A percentile compares a stretch with the other conserved stretches of the same genome.
These are phyloP conservation scores for Trochalopteron elliotii DNA, from an alignment of 2,113 vertebrate species.

Conservation along the genomic window DNA sequence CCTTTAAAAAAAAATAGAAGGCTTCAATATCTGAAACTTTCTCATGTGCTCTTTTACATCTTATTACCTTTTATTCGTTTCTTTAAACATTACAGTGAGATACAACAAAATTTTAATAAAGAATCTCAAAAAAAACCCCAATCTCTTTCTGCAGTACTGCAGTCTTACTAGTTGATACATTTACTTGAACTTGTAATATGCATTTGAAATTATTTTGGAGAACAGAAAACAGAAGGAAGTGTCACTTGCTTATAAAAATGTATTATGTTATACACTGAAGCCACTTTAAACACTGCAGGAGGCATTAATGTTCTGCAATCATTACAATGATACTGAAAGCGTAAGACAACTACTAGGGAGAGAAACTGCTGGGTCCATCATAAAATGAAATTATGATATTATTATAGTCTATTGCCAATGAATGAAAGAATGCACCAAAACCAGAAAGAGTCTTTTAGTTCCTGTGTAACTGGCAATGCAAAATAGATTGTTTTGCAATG, in stretches of 20 bases:
- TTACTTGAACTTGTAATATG: background rate
- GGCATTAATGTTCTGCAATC: constrained; percentile 6
- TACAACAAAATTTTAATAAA: background rate
- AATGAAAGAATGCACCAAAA: constrained; percentile 34
- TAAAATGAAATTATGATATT: constrained; percentile 53
- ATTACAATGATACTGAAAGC: constrained; percentile 12
- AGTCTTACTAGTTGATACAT: background rate
- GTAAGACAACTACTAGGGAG: background rate
- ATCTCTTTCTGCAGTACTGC: background rate
- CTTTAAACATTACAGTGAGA: background rate
- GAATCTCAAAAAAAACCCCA: background rate
- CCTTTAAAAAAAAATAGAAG: background rate
- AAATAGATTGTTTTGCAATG: constrained; percentile 5
- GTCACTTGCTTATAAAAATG: constrained; percentile 22
- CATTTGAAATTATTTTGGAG: background rate
- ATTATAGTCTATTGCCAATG: background rate
- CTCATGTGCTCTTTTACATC: background rate
- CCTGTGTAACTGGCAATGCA: background rate
- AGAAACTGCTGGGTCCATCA: background rate
- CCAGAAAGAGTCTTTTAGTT: background rate
- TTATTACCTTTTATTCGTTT: background rate
- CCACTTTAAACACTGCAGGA: constrained; percentile 32
- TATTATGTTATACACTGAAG: background rate
- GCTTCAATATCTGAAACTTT: constrained; percentile 52
- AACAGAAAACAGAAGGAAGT: background rate